Evolutionary conservation across 92 coral and sea anemone genomes (phyloP).

Genomic region (Siderastrea siderea): DNA sequence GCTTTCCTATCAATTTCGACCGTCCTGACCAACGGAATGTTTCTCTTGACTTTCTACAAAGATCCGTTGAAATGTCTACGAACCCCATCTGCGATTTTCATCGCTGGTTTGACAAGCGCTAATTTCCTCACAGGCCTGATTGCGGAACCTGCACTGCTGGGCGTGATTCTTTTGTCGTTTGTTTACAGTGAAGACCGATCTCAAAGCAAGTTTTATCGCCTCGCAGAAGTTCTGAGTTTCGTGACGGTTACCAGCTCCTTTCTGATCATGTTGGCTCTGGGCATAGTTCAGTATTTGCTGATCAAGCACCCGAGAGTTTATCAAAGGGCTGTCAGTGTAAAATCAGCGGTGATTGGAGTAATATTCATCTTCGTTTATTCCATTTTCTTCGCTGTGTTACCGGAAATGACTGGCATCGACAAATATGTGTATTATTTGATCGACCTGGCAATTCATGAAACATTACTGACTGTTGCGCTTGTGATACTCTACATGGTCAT

Average conservation of each 20-base stretch:
- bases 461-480: conserved; percentile 63
- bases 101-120: conserved; percentile 80
- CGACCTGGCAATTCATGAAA: conserved; percentile 69
- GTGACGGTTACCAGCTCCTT: conserved; percentile 79
- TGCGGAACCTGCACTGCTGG: conserved; percentile 79
- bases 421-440: conserved; percentile 23
- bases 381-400: conserved; percentile 71
- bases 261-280: conserved; percentile 75
- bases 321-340: conserved; percentile 51
- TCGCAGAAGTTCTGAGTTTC: conserved; percentile 50
- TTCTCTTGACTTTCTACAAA: conserved; percentile 73
- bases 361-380: conserved; percentile 68
- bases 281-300: conserved; percentile 70
- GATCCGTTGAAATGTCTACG: conserved; percentile 90
- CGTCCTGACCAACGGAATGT: conserved; percentile 74
- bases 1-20: conserved; percentile 54
- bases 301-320: conserved; percentile 65
- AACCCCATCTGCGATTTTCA: conserved; percentile 81
- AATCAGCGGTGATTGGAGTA: conserved; percentile 43
- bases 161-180: conserved; percentile 15
- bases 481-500: conserved; percentile 65
- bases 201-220: conserved; percentile 25
- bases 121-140: conserved; percentile 84
- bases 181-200: neutral
- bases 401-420: conserved; percentile 64